phyloP scores from a whole-genome alignment of 2,888 invertebrate species.

The Drosophila trichaetosa region DNA sequence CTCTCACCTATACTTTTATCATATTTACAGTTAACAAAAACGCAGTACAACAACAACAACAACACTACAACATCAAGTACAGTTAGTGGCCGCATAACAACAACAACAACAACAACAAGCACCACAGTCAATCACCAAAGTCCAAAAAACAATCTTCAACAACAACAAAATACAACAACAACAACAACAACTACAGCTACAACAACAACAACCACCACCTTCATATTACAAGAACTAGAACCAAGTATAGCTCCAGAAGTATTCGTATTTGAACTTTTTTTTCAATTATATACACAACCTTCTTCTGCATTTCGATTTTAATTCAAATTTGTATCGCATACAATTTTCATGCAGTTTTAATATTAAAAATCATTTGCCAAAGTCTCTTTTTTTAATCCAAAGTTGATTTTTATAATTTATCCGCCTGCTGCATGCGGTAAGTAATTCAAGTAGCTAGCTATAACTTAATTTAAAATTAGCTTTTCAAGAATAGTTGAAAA shows the following conservation, averaged over 20 bases:
- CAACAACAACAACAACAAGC: constrained; percentile 57
- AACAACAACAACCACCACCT: constrained; percentile 32
- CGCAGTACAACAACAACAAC: constrained; percentile 60
- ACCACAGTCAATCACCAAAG: constrained; percentile 43
- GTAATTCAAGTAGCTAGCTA: constrained; percentile 46
- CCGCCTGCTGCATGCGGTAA: constrained; percentile 71
- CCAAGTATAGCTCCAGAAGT: constrained; percentile 35
- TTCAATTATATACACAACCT: background rate
- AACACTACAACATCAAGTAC: constrained; percentile 61
- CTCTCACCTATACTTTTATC: constrained; percentile 76
- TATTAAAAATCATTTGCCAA: constrained; percentile 2
- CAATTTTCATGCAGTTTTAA: background rate
- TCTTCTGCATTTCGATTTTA: background rate
- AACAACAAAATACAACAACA: constrained; percentile 42
- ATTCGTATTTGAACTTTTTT: constrained; percentile 12
- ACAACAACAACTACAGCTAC: constrained; percentile 18
- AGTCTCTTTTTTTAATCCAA: constrained; percentile 17
- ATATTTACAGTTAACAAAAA: constrained; percentile 72
- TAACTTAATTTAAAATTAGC: background rate
- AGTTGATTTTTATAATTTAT: background rate
- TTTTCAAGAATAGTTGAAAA: background rate
- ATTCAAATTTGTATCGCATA: background rate
- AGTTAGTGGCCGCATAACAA: constrained; percentile 73
- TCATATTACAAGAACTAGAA: constrained; percentile 52
- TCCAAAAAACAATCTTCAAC: constrained; percentile 25